A percentile compares a stretch with the other conserved stretches of the same genome.
phyloP scores from a whole-genome alignment of 2,888 invertebrate genomes.

The Candidula unifasciata region DNA sequence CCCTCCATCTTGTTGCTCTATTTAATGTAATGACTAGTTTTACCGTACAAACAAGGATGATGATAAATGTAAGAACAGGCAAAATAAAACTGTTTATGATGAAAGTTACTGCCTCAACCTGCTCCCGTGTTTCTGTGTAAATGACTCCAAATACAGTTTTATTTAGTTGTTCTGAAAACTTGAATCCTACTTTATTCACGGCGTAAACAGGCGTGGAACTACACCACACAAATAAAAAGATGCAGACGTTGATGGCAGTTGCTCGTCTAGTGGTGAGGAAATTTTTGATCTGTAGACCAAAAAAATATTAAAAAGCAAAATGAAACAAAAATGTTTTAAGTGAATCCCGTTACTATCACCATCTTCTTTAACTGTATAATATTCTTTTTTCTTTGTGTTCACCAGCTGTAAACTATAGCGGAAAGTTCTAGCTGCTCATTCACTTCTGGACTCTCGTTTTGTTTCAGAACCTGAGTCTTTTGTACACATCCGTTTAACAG shows the following conservation, averaged over 20 bases:
- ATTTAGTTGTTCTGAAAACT: background rate
- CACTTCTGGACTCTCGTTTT: too few relatives aligned
- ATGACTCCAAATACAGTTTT: background rate
- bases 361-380: too few relatives aligned
- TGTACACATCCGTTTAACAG: too few relatives aligned
- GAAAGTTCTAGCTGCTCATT: too few relatives aligned
- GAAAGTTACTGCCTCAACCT: background rate
- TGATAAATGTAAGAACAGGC: background rate
- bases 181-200: background rate
- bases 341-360: too few relatives aligned
- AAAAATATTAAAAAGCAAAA: background rate
- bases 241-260: background rate
- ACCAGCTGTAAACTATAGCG: too few relatives aligned
- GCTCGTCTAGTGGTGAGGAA: background rate
- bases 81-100: background rate
- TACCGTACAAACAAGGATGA: background rate
- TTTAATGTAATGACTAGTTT: background rate
- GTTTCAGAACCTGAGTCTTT: too few relatives aligned
- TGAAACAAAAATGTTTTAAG: too few relatives aligned
- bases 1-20: background rate
- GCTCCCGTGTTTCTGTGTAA: background rate
- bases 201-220: background rate
- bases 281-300: background rate
- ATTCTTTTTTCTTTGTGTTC: too few relatives aligned
- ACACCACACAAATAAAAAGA: background rate